phyloP scores from a whole-genome alignment of 2,113 vertebrate genomes.

The Coptodon rendalli region DNA sequence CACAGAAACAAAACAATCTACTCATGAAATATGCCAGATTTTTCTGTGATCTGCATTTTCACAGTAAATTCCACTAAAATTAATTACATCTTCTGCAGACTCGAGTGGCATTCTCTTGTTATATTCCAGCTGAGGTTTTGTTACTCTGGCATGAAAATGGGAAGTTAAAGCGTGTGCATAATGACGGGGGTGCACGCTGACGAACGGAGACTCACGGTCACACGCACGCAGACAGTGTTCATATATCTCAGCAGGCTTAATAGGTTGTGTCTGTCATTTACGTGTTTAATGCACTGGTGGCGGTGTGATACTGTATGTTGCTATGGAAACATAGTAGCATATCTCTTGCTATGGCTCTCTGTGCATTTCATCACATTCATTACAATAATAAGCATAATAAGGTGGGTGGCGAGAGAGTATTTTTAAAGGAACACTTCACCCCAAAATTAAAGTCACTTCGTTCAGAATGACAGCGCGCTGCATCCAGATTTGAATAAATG shows the following conservation, averaged over 20 bases:
- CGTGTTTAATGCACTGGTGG: constrained; percentile 53
- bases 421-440: constrained; percentile 43
- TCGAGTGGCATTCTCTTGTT: not conserved
- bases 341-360: constrained; percentile 32
- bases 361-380: constrained; percentile 42
- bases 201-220: constrained; percentile 11
- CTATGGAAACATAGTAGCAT: constrained; percentile 61
- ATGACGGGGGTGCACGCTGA: not conserved
- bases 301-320: constrained; percentile 48
- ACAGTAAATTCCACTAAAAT: not conserved
- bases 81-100: not conserved
- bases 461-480: constrained; percentile 18
- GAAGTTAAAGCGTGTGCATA: not conserved
- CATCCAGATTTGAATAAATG: constrained; percentile 32
- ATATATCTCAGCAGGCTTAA: constrained; percentile 48
- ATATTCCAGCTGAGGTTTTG: not conserved
- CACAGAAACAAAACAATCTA: not conserved
- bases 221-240: constrained; percentile 46
- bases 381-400: constrained; percentile 49
- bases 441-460: constrained; percentile 18
- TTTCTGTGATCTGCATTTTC: not conserved
- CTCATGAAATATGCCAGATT: not conserved
- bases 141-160: not conserved
- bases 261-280: constrained; percentile 63
- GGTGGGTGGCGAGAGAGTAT: constrained; percentile 25